Conservation (phyloP, 2,113 vertebrate genomes). For the Leucoraja erinaceus region DNA sequence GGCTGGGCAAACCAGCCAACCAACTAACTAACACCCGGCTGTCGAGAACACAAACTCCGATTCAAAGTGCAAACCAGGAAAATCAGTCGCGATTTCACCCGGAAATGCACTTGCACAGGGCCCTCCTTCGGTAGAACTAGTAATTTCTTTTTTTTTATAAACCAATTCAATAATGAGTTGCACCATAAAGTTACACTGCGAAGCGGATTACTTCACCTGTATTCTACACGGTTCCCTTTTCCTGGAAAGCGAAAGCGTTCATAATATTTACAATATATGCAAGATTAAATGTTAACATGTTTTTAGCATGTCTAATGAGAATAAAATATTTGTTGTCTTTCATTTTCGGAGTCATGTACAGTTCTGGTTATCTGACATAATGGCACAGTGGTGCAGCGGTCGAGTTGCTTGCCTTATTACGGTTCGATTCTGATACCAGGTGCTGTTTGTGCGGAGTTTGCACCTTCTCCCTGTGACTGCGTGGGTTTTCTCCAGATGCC, state of each 20-base stretch:
- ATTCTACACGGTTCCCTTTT: background rate
- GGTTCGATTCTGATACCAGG: no score
- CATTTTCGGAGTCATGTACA: background rate
- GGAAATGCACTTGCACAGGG: conserved; percentile 27
- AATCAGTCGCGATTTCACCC: conserved; percentile 28
- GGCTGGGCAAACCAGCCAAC: background rate
- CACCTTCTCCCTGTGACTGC: no score
- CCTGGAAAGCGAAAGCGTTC: no score
- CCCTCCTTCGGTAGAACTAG: background rate
- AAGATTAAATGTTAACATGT: background rate
- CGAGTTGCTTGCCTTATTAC: no score
- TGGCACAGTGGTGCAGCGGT: no score
- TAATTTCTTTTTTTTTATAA: background rate
- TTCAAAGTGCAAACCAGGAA: background rate
- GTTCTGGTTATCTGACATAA: background rate
- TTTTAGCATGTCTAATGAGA: background rate
- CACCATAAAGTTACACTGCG: no score
- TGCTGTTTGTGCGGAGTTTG: no score
- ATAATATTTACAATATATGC: background rate
- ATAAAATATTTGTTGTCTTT: background rate
- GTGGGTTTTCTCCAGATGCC: no score
- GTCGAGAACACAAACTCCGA: background rate
- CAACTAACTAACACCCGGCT: background rate
- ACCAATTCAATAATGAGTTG: conserved; percentile 12
- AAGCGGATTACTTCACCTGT: background rate